Base-by-base conservation (phyloP, 2,888 invertebrate species). In the Gonocerus acuteangulatus region DNA sequence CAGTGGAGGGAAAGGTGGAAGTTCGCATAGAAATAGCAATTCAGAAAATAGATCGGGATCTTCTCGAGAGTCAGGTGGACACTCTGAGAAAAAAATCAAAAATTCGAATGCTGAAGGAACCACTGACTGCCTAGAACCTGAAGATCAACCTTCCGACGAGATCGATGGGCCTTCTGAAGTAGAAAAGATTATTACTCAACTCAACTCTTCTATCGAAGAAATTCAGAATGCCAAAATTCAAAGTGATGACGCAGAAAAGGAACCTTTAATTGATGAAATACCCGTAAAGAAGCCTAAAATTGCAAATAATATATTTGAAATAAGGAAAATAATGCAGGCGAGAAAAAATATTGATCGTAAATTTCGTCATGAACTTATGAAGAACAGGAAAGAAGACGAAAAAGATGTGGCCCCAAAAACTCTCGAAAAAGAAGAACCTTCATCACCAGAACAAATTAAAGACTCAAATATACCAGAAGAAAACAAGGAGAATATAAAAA, bases 241-340 rank as follows among this genome's bases (percentile, higher is more conserved):
- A 6, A 9, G 7, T 32, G n/a, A n/a, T n/a, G 44, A 42, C 13
- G 3, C 15, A 4, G 18, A 42, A n/a, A 42, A 16, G 13, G 44
- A n/a, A 42, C 44, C 13, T 42, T 4, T 16, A 3, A 13, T 22
- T 11, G 44, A 45, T 15, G 47, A 45, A 15, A 18, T 32, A n/a
- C 36, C 54, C 13, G 69, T 81, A 23, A 83, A 81, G 66, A 85
- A 85, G 71, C 84, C 83, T 0, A 86, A 83, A 74, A 81, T 83
- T 61, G 84, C 84, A 0, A 81, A 82, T 1, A 85, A 85, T 71
- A 77, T 84, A 45, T 78, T 79, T 67, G 85, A 86, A 74, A 84
- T 84, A 0, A 80, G 78, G 68, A 78, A 78, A 67, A 73, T 84
- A 56, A 83, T 83, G 78, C 84, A 83, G 72, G 80, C 84, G 71